These are phyloP conservation scores for Sebastes paucispinis DNA, from an alignment of 2,797 vertebrate species.

Conservation along the genomic window DNA sequence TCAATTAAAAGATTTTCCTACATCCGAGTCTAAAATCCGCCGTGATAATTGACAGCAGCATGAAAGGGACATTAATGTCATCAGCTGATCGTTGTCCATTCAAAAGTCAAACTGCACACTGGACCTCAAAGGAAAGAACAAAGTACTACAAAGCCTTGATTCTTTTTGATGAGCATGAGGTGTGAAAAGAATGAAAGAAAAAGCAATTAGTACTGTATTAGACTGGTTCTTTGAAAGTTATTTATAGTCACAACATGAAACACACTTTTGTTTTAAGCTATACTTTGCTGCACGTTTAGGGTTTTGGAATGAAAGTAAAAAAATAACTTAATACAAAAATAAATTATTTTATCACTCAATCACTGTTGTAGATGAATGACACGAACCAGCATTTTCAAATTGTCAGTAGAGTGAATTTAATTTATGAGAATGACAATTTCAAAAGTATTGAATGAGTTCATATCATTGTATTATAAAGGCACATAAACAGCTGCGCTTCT, in stretches of 20 bases:
- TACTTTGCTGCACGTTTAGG: background rate
- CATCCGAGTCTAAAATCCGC: background rate
- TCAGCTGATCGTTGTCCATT: background rate
- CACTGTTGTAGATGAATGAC: background rate
- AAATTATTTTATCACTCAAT: background rate
- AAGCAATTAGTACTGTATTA: background rate
- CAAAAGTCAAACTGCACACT: slow-evolving; percentile 23
- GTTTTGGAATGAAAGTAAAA: background rate
- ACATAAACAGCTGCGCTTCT: too few species aligned
- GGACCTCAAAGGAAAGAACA: slow-evolving; percentile 14
- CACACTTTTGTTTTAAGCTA: background rate
- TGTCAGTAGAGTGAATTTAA: too few species aligned
- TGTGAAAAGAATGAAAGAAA: background rate
- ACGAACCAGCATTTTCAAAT: too few species aligned
- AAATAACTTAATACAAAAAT: background rate
- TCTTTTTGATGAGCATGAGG: background rate
- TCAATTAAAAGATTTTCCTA: background rate
- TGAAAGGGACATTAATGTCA: background rate
- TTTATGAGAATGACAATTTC: background rate
- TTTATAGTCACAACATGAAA: background rate
- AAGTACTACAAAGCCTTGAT: slow-evolving; percentile 11
- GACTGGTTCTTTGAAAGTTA: background rate
- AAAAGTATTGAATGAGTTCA: background rate
- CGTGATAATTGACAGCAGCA: background rate
- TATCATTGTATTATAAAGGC: background rate